Evolutionary conservation across 2,888 invertebrate species (phyloP).

Genomic region (Leptinotarsa peninsularis): DNA sequence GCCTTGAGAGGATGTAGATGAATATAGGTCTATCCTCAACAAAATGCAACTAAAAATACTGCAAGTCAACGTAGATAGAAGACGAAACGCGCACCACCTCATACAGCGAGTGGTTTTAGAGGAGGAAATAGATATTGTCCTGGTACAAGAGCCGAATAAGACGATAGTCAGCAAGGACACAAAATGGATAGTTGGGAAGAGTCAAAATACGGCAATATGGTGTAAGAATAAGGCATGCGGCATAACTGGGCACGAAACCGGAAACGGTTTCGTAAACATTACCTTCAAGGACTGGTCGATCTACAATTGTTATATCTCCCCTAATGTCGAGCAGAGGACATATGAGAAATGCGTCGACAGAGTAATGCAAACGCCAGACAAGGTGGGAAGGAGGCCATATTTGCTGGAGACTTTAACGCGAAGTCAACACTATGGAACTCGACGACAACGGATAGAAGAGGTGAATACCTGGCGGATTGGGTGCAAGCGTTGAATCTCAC

Average conservation of each 20-base stretch:
- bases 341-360: neutral
- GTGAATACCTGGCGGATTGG: conserved; percentile 23
- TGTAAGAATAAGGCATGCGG: neutral
- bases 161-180: neutral
- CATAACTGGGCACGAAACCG: neutral
- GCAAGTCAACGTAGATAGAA: conserved; percentile 6
- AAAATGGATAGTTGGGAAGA: neutral
- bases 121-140: neutral
- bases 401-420: conserved; percentile 1
- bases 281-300: neutral
- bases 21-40: neutral
- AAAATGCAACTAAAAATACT: neutral
- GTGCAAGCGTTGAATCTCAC: neutral
- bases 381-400: neutral
- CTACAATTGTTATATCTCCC: conserved; percentile 13
- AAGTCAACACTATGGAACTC: conserved; percentile 5
- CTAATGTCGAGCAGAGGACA: conserved; percentile 22
- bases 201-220: neutral
- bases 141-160: conserved; percentile 16
- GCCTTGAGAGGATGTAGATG: neutral
- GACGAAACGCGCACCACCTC: conserved; percentile 13
- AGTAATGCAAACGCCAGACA: neutral
- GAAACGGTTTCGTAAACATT: neutral
- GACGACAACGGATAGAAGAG: conserved; percentile 10
- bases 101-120: neutral